phyloP scores from a whole-genome alignment of 1,140 invertebrate species.

The Heterodera carotae region DNA sequence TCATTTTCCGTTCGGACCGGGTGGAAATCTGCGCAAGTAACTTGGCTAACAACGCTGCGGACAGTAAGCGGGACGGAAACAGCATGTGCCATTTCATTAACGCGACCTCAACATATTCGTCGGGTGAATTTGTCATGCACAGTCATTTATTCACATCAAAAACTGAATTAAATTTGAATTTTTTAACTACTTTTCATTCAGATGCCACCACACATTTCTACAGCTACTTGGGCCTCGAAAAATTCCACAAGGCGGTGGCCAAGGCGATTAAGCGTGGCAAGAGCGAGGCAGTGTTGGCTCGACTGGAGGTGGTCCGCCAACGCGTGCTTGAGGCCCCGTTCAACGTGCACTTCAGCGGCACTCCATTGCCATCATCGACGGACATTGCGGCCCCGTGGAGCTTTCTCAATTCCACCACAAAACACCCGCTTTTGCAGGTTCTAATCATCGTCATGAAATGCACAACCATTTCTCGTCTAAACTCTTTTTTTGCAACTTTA shows the following conservation, averaged over 20 bases:
- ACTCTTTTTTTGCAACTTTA: background rate
- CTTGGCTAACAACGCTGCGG: slow-evolving; percentile 36
- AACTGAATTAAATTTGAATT: no score
- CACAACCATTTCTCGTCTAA: background rate
- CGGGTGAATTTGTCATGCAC: background rate
- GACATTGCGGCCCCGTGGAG: background rate
- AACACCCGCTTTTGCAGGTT: background rate
- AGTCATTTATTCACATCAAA: no score
- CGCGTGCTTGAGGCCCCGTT: slow-evolving; percentile 27
- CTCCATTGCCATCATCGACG: background rate
- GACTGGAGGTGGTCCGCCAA: slow-evolving; percentile 19
- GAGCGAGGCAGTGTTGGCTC: slow-evolving; percentile 11
- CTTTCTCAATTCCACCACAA: background rate
- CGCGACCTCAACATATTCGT: slow-evolving; percentile 17
- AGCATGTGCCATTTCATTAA: slow-evolving; percentile 15
- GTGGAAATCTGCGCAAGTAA: slow-evolving; percentile 41
- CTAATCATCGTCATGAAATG: background rate
- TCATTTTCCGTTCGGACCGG: slow-evolving; percentile 17
- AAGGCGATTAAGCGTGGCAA: slow-evolving; percentile 20
- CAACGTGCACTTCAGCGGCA: slow-evolving; percentile 40
- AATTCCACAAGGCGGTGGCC: slow-evolving; percentile 44
- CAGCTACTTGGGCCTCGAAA: slow-evolving; percentile 35
- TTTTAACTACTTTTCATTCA: background rate
- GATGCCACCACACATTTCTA: slow-evolving; percentile 40
- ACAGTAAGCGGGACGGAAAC: slow-evolving; percentile 44